phyloP scores from a whole-genome alignment of 2,113 vertebrate species.

The Melanotaenia duboulayi region DNA sequence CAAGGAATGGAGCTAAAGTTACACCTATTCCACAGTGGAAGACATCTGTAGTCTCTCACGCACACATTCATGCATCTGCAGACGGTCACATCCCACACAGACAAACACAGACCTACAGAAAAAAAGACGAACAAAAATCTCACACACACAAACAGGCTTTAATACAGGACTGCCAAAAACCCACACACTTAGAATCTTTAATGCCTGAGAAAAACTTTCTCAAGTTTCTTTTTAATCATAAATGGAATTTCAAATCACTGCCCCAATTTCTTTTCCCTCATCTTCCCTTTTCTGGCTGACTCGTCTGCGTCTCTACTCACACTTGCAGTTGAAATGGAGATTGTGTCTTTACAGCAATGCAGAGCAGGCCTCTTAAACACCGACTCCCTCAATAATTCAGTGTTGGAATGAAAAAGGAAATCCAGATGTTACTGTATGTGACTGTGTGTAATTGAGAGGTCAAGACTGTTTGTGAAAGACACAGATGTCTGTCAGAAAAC shows the following conservation, averaged over 20 bases:
- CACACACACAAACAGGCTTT: slow-evolving; percentile 13
- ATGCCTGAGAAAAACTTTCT: slow-evolving; percentile 52
- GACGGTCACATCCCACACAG: neutral
- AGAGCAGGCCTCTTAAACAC: slow-evolving; percentile 55
- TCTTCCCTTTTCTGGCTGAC: slow-evolving; percentile 37
- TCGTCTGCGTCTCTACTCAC: slow-evolving; percentile 18
- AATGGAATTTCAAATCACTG: slow-evolving; percentile 65
- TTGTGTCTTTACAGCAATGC: slow-evolving; percentile 55
- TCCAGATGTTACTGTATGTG: slow-evolving; percentile 26
- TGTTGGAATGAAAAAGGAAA: slow-evolving; percentile 44
- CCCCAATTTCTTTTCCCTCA: slow-evolving; percentile 50
- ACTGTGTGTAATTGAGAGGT: slow-evolving; percentile 9
- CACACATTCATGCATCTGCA: neutral
- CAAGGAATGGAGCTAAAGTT: slow-evolving; percentile 24
- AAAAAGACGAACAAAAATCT: neutral
- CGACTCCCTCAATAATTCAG: slow-evolving; percentile 64
- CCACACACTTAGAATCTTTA: slow-evolving; percentile 50
- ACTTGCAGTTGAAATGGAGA: slow-evolving; percentile 52
- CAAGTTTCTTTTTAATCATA: slow-evolving; percentile 66
- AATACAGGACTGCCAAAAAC: slow-evolving; percentile 29
- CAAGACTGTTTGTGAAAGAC: slow-evolving; percentile 19
- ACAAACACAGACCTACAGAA: slow-evolving; percentile 8
- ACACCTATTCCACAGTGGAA: slow-evolving; percentile 18
- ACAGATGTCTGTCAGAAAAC: neutral
- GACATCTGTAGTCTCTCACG: neutral